Conservation (phyloP, 2,797 vertebrate species). For the Rallus crepitans region DNA sequence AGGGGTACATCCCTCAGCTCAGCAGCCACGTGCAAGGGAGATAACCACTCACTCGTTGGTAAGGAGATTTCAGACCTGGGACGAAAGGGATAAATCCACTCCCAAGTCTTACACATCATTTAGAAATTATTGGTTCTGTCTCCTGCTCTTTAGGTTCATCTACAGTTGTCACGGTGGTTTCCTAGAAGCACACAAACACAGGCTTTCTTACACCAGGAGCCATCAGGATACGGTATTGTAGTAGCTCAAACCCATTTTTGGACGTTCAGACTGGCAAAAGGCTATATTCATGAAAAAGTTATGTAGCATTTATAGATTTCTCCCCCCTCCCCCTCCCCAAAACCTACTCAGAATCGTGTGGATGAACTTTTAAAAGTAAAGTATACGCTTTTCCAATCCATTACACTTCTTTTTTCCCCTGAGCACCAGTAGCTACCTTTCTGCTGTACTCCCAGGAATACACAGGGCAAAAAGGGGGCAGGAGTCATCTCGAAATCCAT, state of each 20-base stretch:
- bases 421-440: conserved; percentile 13
- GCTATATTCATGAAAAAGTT: conserved; percentile 58
- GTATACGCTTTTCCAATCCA: conserved; percentile 40
- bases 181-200: conserved; percentile 11
- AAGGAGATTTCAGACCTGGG: background rate
- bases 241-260: conserved; percentile 39
- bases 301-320: conserved; percentile 52
- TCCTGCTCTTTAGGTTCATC: background rate
- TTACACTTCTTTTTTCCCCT: conserved; percentile 41
- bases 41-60: background rate
- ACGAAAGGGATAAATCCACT: background rate
- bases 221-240: background rate
- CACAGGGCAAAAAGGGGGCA: conserved; percentile 31
- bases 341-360: conserved; percentile 6
- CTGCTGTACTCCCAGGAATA: background rate
- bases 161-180: background rate
- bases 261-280: conserved; percentile 45
- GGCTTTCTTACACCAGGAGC: background rate
- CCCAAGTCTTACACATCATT: background rate
- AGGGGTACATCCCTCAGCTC: background rate
- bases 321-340: too few species aligned
- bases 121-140: background rate
- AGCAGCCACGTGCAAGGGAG: background rate
- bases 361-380: conserved; percentile 54
- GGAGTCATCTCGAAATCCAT: conserved; percentile 46